Base-by-base conservation (phyloP, 2,113 vertebrate species). In the Arvicanthis niloticus region DNA sequence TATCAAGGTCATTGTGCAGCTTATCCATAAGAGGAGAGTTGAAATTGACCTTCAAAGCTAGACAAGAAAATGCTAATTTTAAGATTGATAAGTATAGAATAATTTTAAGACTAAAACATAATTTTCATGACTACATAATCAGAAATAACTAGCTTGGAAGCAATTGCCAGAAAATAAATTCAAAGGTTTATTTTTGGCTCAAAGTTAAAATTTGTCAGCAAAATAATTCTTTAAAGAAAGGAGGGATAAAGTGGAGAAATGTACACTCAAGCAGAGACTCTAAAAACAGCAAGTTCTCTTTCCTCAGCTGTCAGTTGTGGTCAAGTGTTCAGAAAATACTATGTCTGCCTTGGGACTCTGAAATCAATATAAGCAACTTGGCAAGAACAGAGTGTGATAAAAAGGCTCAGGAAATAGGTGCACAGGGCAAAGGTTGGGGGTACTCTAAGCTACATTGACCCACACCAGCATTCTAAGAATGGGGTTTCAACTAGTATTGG, bases 51-150 rank as follows among this genome's bases (percentile, higher is more conserved):
- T 97, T 97, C 80, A 86, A 76, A 85, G 86, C 40, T 73, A 90
- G 75, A 95, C 37, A 40, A 53, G 58, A 56, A 95, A 80, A 95
- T 94, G 80, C 76, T 96, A 96, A 96, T 95, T 97, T 97, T 97
- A 97, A 92, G 91, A 88, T 51, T 96, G 95, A 97, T 97, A 96
- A 95, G 75, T 92, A 92, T 86, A 94, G 94, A 73, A 95, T 93
- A 95, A 97, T 93, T 97, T 97, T 97, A 97, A 98, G 60, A 92
- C 75, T 97, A 98, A 97, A 96, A 93, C 48, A 94, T 95, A 76
- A 97, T 97, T 97, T 97, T 93, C 92, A 97, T 98, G 97, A 97
- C 96, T 95, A 97, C 95, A 97, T 40, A 95, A 97, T 97, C 96
- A 97, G 94, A 97, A 98, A 97, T 97, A 98, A 97, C 94, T 94